Evolutionary conservation across 2,113 vertebrate species (phyloP).

Genomic region (Hippocampus barbouri): DNA sequence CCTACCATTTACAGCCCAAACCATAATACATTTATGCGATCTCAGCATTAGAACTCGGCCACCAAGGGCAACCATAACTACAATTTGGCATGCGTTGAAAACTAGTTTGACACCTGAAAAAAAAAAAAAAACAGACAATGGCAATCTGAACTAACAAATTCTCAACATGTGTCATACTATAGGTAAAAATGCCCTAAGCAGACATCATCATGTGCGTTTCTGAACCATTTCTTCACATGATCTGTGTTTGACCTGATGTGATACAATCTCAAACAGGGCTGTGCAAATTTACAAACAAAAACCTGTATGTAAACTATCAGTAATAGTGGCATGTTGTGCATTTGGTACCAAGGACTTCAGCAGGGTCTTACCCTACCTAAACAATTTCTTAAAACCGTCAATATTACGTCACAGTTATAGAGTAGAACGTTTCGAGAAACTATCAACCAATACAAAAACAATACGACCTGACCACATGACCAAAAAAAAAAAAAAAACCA

Average conservation of each 20-base stretch:
- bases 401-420: too few relatives aligned
- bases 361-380: too few relatives aligned
- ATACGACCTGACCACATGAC: too few relatives aligned
- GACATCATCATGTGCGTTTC: not conserved
- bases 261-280: not conserved
- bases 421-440: too few relatives aligned
- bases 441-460: too few relatives aligned
- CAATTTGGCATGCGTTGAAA: not conserved
- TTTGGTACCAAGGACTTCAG: not conserved
- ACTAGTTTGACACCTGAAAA: not conserved
- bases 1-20: too few relatives aligned
- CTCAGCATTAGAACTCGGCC: too few relatives aligned
- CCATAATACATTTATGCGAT: too few relatives aligned
- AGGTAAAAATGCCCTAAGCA: not conserved
- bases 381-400: too few relatives aligned
- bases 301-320: not conserved
- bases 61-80: too few relatives aligned
- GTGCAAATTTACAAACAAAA: not conserved
- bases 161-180: not conserved
- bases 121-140: not conserved
- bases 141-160: not conserved
- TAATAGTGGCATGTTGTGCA: not conserved
- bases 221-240: not conserved
- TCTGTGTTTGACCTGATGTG: not conserved
- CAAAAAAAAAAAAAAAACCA: too few relatives aligned